Evolutionary conservation across 2,888 invertebrate species (phyloP), one percentile per base, ranked within the genome.

Genomic region (Eupsilia transversa): DNA sequence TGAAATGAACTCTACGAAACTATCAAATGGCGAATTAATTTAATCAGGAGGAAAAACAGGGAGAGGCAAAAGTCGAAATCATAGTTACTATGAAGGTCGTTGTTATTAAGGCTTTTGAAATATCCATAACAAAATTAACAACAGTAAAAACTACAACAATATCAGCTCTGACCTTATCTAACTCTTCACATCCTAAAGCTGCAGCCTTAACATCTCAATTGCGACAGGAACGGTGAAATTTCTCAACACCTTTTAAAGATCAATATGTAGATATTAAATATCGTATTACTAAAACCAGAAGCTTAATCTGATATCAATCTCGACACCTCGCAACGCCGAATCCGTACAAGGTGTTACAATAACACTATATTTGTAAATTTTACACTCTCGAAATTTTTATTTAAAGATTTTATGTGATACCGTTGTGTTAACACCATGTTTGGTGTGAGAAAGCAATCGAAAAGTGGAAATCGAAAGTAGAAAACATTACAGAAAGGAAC

Each of bases 381-480:
- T 60, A 76, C 71, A 66, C 80, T 87, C 79, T 79, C 76, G 71
- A 84, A 82, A 79, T 46, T 80, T 79, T 70, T 65, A 67, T 72
- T 80, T 75, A 38, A 77, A 78, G 52, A 79, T 83, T 81, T 77
- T 69, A 72, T 82, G 30, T 41, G 74, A 76, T 82, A 69, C 73
- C 73, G 84, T 84, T 80, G 72, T 61, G 56, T 66, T 67, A 59
- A 63, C 52, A 56, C 77, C 74, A 72, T 83, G 67, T 82, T 86
- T 56, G 81, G 82, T 30, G 77, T 78, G 74, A 82, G 79, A 86
- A 84, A 82, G 79, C 78, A 69, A 72, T 78, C 66, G 43, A 77
- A 72, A 73, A 77, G 33, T 76, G 68, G 68, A 87, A 86, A 87
- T 77, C 74, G 87, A 87, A 87, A 86, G 87, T 86, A 76, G 64